These are phyloP conservation scores for Poeciliopsis gracilis DNA, from an alignment of 2,797 vertebrate genomes.

Conservation along the genomic window DNA sequence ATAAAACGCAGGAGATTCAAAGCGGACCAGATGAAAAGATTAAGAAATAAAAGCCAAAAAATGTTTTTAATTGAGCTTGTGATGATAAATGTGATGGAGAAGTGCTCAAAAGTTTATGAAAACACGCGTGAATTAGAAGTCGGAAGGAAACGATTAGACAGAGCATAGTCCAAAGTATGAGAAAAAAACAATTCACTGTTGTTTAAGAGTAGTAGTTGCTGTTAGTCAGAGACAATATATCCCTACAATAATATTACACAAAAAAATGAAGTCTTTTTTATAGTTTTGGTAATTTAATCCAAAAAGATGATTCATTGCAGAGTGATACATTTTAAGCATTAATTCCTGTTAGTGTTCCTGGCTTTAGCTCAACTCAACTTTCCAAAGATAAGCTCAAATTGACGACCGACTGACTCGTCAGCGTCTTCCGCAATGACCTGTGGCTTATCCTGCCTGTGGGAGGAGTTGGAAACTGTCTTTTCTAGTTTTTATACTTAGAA, in stretches of 20 bases:
- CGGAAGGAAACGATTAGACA: background rate
- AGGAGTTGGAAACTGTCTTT: background rate
- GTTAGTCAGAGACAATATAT: background rate
- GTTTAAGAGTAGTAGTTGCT: background rate
- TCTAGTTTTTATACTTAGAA: background rate
- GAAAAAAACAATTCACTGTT: background rate
- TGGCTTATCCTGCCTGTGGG: background rate
- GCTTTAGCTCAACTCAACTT: background rate
- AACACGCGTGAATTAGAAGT: too few relatives aligned
- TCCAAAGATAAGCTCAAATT: background rate
- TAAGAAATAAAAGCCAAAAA: constrained; percentile 31
- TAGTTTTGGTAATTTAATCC: background rate
- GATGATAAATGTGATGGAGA: constrained; percentile 17
- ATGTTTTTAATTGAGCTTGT: constrained; percentile 36
- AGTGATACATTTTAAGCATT: background rate
- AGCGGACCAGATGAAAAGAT: constrained; percentile 34
- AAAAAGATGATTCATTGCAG: background rate
- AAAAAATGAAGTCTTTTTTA: background rate
- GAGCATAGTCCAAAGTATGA: background rate
- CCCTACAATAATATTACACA: background rate
- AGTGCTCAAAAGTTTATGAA: background rate
- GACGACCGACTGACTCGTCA: background rate
- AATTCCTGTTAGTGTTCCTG: background rate
- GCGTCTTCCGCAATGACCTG: background rate
- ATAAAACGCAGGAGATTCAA: constrained; percentile 19